Conservation (phyloP, 2,113 vertebrate genomes). For the Syngnathus scovelli region DNA sequence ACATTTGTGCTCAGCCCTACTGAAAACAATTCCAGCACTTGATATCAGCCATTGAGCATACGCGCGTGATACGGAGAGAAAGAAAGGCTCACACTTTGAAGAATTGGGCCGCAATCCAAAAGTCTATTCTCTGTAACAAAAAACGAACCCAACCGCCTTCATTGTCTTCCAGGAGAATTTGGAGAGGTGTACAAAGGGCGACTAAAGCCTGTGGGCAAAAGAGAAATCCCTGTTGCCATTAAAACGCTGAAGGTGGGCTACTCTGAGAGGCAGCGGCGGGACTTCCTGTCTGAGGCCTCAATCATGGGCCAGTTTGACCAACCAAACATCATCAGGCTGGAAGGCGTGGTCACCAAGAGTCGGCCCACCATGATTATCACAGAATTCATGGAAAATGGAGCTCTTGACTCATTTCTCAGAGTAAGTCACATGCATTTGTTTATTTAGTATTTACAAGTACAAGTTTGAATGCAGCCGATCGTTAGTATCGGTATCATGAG, state of each 20-base stretch:
- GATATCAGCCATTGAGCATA: not conserved
- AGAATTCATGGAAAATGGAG: slow-evolving; percentile 98
- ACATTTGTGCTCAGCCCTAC: not conserved
- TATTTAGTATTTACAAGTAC: no score
- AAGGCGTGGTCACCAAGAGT: slow-evolving; percentile 70
- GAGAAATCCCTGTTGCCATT: slow-evolving; percentile 88
- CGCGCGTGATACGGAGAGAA: not conserved
- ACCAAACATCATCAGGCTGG: slow-evolving; percentile 85
- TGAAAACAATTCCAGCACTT: not conserved
- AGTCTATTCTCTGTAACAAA: not conserved
- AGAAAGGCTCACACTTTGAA: not conserved
- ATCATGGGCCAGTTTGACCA: slow-evolving; percentile 97
- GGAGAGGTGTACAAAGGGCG: slow-evolving; percentile 92
- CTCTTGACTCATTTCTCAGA: slow-evolving; percentile 91
- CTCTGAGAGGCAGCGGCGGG: slow-evolving; percentile 87
- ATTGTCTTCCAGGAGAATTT: slow-evolving; percentile 78
- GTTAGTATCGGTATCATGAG: no score
- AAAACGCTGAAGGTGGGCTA: slow-evolving; percentile 90
- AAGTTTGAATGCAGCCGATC: no score
- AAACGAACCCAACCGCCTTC: no score
- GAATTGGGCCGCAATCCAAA: not conserved
- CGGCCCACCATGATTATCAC: slow-evolving; percentile 98
- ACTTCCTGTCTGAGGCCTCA: slow-evolving; percentile 90
- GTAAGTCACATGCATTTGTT: slow-evolving; percentile 61
- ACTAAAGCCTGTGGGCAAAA: slow-evolving; percentile 84